Base-by-base conservation (phyloP, 2,888 invertebrate species). In the Mystacides longicornis region DNA sequence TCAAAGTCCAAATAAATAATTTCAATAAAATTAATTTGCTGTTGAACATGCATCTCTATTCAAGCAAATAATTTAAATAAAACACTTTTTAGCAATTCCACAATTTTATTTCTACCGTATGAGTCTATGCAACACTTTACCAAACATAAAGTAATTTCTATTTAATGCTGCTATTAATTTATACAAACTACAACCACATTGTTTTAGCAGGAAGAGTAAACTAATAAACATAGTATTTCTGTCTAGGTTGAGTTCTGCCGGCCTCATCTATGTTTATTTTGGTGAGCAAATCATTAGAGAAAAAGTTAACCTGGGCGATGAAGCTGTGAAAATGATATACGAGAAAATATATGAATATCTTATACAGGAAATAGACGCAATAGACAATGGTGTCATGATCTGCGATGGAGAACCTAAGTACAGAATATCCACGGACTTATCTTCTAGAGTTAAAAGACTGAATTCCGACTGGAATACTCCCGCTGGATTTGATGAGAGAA, bases 351-450 rank as follows among this genome's bases (percentile, higher is more conserved):
- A 99, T 69, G 85, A 89, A 61, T 81, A 81, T 56, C 89, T 98
- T 54, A 84, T 99, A 14, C 86, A 89, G 73, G 96, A 97, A 78
- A 80, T 99, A 57, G 99, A 99, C 74, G 98, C 89, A 1, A 88
- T 97, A 54, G 99, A 99, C 69, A 99, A 99, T 75, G 99, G 98
- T n/a, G 80, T 97, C 0, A 83, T 86, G 0, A 87, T 90, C 79
- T 82, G 81, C 60, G 81, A 85, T 43, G 87, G 82, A 1, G 83
- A 86, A 65, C 85, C 87, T 0, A 75, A 72, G 23, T 95, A 93
- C 68, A 79, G 79, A 60, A 88, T 95, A n/a, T 79, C 81, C 1
- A 91, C 95, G 0, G 80, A 86, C 68, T 66, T 97, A 9, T 86
- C 89, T 66, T 71, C 82, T 0, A 77, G 96, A 63, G 87, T 98